These are phyloP conservation scores for Hydractinia symbiolongicarpus DNA, from an alignment of 30 jellyfish, hydroid and myxozoan species.

Conservation along the genomic window DNA sequence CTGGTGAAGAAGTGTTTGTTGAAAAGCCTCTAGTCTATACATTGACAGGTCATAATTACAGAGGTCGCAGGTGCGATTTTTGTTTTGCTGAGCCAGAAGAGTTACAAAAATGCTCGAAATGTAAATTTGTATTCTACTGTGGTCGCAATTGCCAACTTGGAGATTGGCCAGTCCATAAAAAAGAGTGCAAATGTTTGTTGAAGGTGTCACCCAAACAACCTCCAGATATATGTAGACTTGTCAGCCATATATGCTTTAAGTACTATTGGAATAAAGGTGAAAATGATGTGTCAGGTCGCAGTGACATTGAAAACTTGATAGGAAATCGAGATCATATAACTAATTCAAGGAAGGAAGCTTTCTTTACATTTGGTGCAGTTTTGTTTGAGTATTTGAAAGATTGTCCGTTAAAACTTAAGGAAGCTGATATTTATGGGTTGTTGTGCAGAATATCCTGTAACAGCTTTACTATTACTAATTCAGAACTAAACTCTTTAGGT, in stretches of 20 bases:
- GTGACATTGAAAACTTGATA: conserved; percentile 13
- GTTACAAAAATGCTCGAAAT: conserved; percentile 61
- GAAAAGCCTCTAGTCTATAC: conserved; percentile 42
- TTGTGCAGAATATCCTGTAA: conserved; percentile 71
- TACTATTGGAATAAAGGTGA: conserved; percentile 4
- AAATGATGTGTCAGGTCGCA: background rate
- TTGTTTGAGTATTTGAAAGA: conserved; percentile 34
- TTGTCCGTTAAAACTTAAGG: background rate
- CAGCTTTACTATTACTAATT: conserved; percentile 71
- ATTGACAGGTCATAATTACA: conserved; percentile 28
- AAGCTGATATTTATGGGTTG: conserved; percentile 45
- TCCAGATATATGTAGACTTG: conserved; percentile 83
- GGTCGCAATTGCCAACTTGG: conserved; percentile 68
- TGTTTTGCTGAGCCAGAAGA: conserved; percentile 38
- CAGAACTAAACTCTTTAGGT: conserved; percentile 72
- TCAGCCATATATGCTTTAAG: conserved; percentile 41
- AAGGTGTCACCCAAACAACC: conserved; percentile 81
- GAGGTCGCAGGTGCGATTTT: conserved; percentile 53
- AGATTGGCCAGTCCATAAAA: conserved; percentile 79
- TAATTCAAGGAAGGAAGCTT: conserved; percentile 62
- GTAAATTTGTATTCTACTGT: conserved; percentile 76
- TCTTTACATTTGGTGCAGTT: conserved; percentile 61
- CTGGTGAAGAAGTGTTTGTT: conserved; percentile 36
- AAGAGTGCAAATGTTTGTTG: conserved; percentile 66
- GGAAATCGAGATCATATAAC: background rate